Base-by-base conservation (phyloP, 2,113 vertebrate species). In the Mungos mungo region DNA sequence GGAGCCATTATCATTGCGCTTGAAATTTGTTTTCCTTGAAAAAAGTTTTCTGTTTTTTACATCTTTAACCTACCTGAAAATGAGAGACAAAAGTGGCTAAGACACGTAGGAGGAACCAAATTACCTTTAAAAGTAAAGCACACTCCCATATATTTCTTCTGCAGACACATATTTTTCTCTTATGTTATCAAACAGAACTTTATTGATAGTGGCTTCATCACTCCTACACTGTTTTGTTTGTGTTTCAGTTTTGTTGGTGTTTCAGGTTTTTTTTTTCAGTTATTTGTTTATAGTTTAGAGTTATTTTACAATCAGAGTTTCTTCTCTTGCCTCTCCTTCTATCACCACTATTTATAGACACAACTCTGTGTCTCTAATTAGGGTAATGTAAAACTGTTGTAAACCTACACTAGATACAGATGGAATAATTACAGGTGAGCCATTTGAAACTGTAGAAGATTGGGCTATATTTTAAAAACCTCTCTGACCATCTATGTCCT, bases 121-220 rank as follows among this genome's bases (percentile, higher is more conserved):
- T 76, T 13, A 10, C 41, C 57, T 63, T 16, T 88, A 29, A 25
- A 76, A 63, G 7, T 3, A 29, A 76, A 15, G 29, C 19, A 15
- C 23, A 5, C 33, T 7, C 35, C 33, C 19, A 4, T 33, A 33
- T 16, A 10, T 57, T 38, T 31, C 13, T 31, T 41, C 12, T 14
- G 50, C n/a, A 31, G 15, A 21, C 16, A 21, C 4, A 3, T 29
- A 10, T 19, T 45, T 54, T 38, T 33, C 29, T 76, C 54, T 15
- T 7, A 15, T 6, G 52, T 4, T 54, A 54, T 16, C 52, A 12
- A 6, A 7, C 1, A 10, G 29, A 57, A 76, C 0, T 0, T 60
- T 54, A 23, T 27, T 47, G n/a, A 29, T n/a, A 63, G 16, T n/a
- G 1, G 4, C 0, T 7, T 63, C 3, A 27, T 3, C n/a, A 14